Evolutionary conservation across 2,113 vertebrate genomes (phyloP).

Genomic region (Gymnorhina tibicen): DNA sequence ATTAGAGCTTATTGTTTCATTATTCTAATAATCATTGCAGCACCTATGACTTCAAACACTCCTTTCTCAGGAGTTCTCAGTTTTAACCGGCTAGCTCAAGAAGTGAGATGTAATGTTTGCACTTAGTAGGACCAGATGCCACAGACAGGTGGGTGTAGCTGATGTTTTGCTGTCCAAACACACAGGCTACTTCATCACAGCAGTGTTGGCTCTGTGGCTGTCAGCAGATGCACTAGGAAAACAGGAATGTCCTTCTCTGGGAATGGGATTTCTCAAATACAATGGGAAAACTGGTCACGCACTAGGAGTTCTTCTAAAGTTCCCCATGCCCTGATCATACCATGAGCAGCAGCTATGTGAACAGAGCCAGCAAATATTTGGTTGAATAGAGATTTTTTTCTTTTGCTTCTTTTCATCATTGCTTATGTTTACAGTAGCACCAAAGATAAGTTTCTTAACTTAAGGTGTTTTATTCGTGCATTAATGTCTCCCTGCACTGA

Average conservation of each 20-base stretch:
- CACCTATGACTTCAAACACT: neutral
- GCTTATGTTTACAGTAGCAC: neutral
- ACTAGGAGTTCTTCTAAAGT: neutral
- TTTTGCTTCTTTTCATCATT: neutral
- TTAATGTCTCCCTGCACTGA: neutral
- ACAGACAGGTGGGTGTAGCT: neutral
- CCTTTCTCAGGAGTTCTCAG: neutral
- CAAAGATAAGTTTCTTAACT: neutral
- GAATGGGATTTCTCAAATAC: neutral
- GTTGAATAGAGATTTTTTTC: neutral
- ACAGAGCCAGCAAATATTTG: neutral
- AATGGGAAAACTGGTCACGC: fast-evolving
- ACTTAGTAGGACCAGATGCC: neutral
- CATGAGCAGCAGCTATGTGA: neutral
- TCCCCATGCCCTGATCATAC: fast-evolving
- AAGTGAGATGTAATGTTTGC: neutral
- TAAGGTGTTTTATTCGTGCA: neutral
- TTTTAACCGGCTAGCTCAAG: neutral
- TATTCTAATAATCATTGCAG: neutral
- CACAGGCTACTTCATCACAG: fast-evolving
- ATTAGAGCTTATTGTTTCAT: neutral
- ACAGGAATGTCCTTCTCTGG: neutral
- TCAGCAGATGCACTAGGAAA: neutral
- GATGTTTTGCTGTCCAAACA: neutral
- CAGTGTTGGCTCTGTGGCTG: neutral